Base-by-base conservation (phyloP, 2,888 invertebrate genomes). In the Microplitis deprimator region DNA sequence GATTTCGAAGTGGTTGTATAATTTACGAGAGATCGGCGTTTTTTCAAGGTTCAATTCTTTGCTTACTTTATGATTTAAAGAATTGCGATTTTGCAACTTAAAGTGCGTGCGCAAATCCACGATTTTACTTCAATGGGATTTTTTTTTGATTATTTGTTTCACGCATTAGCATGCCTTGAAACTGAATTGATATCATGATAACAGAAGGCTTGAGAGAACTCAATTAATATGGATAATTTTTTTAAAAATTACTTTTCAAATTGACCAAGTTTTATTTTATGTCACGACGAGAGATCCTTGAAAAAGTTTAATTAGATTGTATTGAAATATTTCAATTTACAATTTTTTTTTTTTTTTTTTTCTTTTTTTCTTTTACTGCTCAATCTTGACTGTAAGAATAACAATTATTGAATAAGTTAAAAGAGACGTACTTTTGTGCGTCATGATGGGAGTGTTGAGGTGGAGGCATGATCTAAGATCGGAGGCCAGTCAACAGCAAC, bases 401-500 rank as follows among this genome's bases (percentile, higher is more conserved):
- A 17, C 29, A 64, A 64, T 72, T 41, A 72, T 72, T 72, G 40
- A 72, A 61, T 38, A 50, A 50, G 50, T 50, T 50, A 50, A 50
- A 39, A n/a, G 17, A 39, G 41, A 64, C 17, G 62, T 61, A 72
- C 39, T 71, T n/a, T 39, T 16, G 61, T 71, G 61, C 76, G 87
- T 87, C 86, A 89, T 89, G 89, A 89, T 89, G 89, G 89, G 89
- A 79, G 89, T 89, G 85, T 80, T 89, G 86, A 85, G 89, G 82
- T 90, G 89, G 89, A 89, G 89, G 86, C 89, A 89, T 84, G 89
- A 90, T 87, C 88, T 89, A 67, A 87, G 89, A 87, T 90, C 89
- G 85, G 89, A 90, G 82, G 86, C 88, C 84, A 85, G 86, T 79
- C 88, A 88, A 77, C 86, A 82, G 68, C 81, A 82, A 72, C 84